Evolutionary conservation across 2,888 invertebrate species (phyloP), one percentile per base, ranked within the genome.

Genomic region (Brachyptera putata): DNA sequence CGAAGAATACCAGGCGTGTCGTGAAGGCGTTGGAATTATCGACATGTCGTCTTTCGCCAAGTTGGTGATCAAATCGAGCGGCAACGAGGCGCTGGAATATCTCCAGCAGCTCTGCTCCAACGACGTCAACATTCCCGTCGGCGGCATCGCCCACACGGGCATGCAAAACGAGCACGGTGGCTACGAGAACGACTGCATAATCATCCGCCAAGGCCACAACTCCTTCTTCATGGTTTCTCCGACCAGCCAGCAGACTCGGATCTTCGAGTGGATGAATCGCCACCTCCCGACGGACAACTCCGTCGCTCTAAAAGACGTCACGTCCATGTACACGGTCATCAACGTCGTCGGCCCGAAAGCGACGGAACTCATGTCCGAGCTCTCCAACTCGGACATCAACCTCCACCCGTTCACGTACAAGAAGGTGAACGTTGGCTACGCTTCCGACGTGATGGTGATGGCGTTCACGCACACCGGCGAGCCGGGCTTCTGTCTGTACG

Each of bases 1-100:
- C 66, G 80, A 84, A 67, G 89, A 89, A 72, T 87, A 86, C 74
- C 77, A 81, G 68, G 87, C 87, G 1, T 89, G 88, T 70, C 75
- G 84, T 56, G 86, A 87, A 74, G 82, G 86, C n/a, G 87, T 89
- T 43, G 87, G 86, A 56, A 79, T 89, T 57, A 86, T 89, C 64
- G 89, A 89, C 69, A 87, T 89, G 85, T 86, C 87, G 39, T 86
- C 86, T 3, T 88, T 88, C 74, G 83, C 86, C 11, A 89, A 89
- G 74, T 84, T 87, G 68, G 83, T 86, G 74, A 80, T 89, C 55
- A 82, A 81, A 83, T 84, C 84, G 21, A 77, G 77, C 63, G 80
- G 79, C 26, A 72, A 72, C 18, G 82, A 84, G 71, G 84, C 82
- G 1, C 77, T 85, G 1, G 74, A 80, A 41, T 86, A 83, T 70